Conservation (phyloP, 2,888 invertebrate species). For the Andrena marginata region DNA sequence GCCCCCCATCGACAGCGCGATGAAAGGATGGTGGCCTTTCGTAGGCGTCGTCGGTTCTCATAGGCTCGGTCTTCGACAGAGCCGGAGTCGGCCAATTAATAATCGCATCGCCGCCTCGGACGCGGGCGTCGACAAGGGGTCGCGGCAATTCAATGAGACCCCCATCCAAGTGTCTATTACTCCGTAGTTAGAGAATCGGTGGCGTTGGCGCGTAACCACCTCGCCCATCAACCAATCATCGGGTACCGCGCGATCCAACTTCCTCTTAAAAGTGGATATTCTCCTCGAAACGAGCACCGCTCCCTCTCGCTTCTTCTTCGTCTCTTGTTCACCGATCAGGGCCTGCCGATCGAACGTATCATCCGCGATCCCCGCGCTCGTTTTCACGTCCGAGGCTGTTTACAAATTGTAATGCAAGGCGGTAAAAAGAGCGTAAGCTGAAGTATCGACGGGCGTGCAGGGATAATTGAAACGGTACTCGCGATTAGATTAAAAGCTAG, state of each 20-base stretch:
- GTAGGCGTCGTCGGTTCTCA: background rate
- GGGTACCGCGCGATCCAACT: background rate
- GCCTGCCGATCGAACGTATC: background rate
- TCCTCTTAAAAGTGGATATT: background rate
- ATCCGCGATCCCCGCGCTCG: too few relatives aligned
- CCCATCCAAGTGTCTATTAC: background rate
- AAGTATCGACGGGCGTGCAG: conserved; percentile 11
- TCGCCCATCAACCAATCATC: conserved; percentile 3
- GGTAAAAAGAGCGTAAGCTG: background rate
- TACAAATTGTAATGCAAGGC: too few relatives aligned
- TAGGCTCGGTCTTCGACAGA: background rate
- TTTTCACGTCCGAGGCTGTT: too few relatives aligned
- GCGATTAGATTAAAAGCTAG: conserved; percentile 49
- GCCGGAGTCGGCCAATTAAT: conserved; percentile 5
- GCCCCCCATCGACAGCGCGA: background rate
- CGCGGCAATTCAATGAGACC: background rate
- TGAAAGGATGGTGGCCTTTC: background rate
- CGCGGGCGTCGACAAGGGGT: background rate
- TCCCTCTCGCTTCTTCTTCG: background rate
- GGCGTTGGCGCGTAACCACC: conserved; percentile 4
- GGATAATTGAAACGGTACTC: conserved; percentile 54
- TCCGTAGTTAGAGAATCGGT: conserved; percentile 1
- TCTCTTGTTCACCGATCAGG: background rate
- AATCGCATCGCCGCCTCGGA: background rate
- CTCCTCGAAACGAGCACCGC: background rate